Evolutionary conservation across 2,113 vertebrate species (phyloP).

Genomic region (Helogale parvula): DNA sequence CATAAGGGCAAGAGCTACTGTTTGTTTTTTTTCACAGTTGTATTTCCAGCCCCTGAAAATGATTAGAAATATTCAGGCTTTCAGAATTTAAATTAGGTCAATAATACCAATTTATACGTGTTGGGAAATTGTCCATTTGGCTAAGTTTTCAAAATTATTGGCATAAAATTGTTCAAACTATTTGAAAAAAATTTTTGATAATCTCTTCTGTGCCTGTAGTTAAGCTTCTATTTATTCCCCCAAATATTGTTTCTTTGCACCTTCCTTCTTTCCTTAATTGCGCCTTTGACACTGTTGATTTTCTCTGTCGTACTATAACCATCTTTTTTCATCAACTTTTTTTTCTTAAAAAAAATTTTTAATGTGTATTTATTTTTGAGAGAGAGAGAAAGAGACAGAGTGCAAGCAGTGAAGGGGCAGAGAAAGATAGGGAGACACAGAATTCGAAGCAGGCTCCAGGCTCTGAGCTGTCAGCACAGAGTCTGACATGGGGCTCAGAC

Average conservation of each 20-base stretch:
- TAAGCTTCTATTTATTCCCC: background rate
- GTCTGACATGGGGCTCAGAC: too few species aligned
- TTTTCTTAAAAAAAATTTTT: too few species aligned
- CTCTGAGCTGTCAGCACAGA: too few species aligned
- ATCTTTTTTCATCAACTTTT: background rate
- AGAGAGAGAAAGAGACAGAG: too few species aligned
- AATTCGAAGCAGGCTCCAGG: too few species aligned
- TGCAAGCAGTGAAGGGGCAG: too few species aligned
- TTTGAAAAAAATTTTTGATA: background rate
- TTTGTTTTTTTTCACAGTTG: background rate
- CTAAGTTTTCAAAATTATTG: background rate
- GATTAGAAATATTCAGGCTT: background rate
- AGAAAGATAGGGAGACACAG: too few species aligned
- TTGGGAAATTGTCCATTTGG: background rate
- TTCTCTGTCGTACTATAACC: background rate
- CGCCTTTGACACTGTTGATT: background rate
- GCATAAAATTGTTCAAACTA: background rate
- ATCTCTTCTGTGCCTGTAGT: background rate
- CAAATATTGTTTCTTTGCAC: background rate
- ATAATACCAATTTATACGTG: background rate
- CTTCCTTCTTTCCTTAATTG: background rate
- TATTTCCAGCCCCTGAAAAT: background rate
- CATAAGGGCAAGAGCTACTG: background rate
- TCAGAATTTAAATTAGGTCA: background rate
- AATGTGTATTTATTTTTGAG: too few species aligned